Evolutionary conservation across 2,797 vertebrate species (phyloP).

Genomic region (Monodelphis domestica): DNA sequence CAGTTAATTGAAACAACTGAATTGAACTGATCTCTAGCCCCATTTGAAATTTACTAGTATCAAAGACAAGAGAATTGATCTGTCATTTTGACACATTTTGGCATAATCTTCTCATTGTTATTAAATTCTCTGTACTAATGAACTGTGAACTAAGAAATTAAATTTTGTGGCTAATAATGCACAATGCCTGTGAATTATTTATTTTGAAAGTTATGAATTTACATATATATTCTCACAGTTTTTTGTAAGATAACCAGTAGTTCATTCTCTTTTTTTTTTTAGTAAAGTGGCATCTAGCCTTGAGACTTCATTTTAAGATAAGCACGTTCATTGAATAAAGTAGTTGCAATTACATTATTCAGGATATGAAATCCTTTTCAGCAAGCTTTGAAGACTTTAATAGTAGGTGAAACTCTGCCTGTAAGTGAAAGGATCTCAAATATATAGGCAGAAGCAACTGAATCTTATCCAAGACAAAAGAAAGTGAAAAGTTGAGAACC

Average conservation of each 20-base stretch:
- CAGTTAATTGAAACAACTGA: background rate
- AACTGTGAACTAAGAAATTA: background rate
- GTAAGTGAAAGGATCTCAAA: background rate
- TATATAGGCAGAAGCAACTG: background rate
- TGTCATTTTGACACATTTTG: background rate
- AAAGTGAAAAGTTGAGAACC: background rate
- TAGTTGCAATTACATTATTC: background rate
- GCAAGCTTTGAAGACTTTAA: background rate
- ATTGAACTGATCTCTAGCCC: background rate
- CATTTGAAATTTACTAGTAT: background rate
- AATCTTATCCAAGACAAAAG: background rate
- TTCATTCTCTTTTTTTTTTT: background rate
- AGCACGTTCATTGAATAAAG: background rate
- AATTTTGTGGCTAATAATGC: background rate
- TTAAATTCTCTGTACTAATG: background rate
- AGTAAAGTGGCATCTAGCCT: background rate
- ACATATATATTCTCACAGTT: background rate
- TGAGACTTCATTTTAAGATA: background rate
- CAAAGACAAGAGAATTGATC: background rate
- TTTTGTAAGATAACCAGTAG: background rate
- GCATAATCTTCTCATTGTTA: background rate
- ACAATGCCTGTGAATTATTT: background rate
- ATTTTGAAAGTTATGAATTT: background rate
- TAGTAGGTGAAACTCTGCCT: background rate
- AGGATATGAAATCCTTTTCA: background rate